phyloP scores from a whole-genome alignment of 2,113 vertebrate species.

The Hyla sarda region DNA sequence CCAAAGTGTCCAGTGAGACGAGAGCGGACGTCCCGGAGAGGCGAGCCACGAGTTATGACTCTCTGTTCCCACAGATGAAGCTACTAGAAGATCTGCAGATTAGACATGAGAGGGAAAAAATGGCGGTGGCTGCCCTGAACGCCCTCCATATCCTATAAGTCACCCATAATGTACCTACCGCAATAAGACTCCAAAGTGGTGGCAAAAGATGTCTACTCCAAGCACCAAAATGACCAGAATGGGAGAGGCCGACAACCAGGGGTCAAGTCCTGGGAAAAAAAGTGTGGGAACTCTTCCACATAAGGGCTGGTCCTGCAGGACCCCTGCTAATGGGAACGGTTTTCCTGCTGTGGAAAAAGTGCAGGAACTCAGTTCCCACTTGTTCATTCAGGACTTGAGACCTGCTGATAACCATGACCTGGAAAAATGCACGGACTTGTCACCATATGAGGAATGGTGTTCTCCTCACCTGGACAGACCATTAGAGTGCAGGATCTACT shows the following conservation, averaged over 20 bases:
- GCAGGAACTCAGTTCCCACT: too few species aligned
- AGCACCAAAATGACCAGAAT: neutral
- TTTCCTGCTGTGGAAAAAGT: too few species aligned
- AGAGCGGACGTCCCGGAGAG: conserved; percentile 56
- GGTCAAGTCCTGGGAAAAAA: too few species aligned
- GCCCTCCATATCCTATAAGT: conserved; percentile 70
- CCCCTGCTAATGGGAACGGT: too few species aligned
- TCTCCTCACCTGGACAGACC: neutral
- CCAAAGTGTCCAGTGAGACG: conserved; percentile 59
- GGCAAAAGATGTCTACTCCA: neutral
- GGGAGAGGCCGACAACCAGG: neutral
- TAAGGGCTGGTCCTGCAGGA: too few species aligned
- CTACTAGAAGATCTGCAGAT: conserved; percentile 76
- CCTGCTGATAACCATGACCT: too few species aligned
- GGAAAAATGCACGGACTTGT: too few species aligned
- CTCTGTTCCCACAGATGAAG: conserved; percentile 67
- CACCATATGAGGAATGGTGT: neutral
- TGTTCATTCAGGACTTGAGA: too few species aligned
- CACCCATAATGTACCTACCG: neutral
- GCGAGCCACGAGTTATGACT: conserved; percentile 56
- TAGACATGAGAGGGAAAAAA: conserved; percentile 86
- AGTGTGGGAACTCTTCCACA: too few species aligned
- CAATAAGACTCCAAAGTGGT: neutral
- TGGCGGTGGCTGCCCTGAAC: conserved; percentile 78
- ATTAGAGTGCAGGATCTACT: neutral